Evolutionary conservation across 2,797 vertebrate species (phyloP).

Genomic region (Molossus molossus): DNA sequence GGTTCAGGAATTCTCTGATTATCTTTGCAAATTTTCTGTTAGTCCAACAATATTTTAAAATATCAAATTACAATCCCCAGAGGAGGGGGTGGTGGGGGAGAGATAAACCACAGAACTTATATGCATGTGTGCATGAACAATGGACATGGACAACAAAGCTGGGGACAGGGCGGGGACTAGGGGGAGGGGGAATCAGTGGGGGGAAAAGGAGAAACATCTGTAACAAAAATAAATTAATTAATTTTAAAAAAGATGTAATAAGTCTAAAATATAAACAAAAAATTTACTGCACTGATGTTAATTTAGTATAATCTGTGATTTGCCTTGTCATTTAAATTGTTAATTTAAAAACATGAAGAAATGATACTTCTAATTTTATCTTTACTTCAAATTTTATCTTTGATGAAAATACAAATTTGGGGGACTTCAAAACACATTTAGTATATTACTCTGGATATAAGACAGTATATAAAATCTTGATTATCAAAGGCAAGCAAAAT

Average conservation of each 20-base stretch:
- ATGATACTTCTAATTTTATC: neutral
- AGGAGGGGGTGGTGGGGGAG: no score
- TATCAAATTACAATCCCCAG: neutral
- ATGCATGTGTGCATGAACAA: no score
- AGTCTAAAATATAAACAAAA: neutral
- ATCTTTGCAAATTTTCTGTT: neutral
- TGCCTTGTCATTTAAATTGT: neutral
- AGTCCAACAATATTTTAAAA: constrained; percentile 17
- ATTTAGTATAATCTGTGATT: neutral
- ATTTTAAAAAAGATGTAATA: neutral
- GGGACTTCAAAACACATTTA: neutral
- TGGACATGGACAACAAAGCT: no score
- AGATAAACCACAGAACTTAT: no score
- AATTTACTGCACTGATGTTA: neutral
- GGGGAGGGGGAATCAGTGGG: no score
- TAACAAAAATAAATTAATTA: no score
- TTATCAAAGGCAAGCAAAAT: neutral
- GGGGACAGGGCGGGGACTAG: no score
- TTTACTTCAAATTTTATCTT: neutral
- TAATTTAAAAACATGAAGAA: neutral
- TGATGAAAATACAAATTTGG: neutral
- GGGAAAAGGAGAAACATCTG: no score
- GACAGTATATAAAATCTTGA: neutral
- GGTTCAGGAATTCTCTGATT: neutral
- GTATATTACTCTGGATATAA: neutral